A percentile compares a stretch with the other conserved stretches of the same genome.
Evolutionary conservation across 1,140 invertebrate genomes (phyloP).

Genomic region (Lerema accius): DNA sequence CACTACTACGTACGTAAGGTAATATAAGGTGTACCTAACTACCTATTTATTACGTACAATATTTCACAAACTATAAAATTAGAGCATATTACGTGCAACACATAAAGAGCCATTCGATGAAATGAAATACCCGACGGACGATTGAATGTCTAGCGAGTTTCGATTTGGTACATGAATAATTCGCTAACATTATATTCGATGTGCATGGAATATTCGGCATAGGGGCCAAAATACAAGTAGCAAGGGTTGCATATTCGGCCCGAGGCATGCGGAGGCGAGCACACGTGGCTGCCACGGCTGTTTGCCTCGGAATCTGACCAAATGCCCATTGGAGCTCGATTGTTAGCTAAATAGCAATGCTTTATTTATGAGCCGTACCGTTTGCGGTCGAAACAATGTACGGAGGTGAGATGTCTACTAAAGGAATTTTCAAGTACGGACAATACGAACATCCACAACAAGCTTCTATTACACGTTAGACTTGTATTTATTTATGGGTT

Average conservation of each 20-base stretch:
- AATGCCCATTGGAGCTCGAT: slow-evolving; percentile 76
- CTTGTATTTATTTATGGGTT: no score
- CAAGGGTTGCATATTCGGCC: slow-evolving; percentile 70
- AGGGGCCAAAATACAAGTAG: slow-evolving; percentile 70
- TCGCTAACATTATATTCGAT: slow-evolving; percentile 63
- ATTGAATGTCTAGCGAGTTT: slow-evolving; percentile 39
- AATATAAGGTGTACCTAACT: neutral
- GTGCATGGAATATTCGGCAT: slow-evolving; percentile 75
- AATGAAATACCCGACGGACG: slow-evolving; percentile 24
- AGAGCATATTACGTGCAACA: slow-evolving; percentile 16
- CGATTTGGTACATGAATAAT: slow-evolving; percentile 57
- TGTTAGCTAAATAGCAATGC: slow-evolving; percentile 75
- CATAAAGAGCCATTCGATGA: slow-evolving; percentile 12
- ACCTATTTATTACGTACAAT: slow-evolving; percentile 1
- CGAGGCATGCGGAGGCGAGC: slow-evolving; percentile 75
- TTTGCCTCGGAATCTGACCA: slow-evolving; percentile 76
- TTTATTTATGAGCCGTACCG: slow-evolving; percentile 71
- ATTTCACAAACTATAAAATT: slow-evolving; percentile 10
- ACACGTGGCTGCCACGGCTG: slow-evolving; percentile 75
- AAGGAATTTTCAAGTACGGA: slow-evolving; percentile 34
- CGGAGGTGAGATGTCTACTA: slow-evolving; percentile 37
- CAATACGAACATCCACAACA: neutral
- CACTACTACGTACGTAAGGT: neutral
- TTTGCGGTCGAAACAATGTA: slow-evolving; percentile 43
- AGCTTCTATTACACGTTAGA: neutral